These are phyloP conservation scores for Gallinago nigripennis DNA, from an alignment of 2,797 vertebrate species.

Conservation along the genomic window DNA sequence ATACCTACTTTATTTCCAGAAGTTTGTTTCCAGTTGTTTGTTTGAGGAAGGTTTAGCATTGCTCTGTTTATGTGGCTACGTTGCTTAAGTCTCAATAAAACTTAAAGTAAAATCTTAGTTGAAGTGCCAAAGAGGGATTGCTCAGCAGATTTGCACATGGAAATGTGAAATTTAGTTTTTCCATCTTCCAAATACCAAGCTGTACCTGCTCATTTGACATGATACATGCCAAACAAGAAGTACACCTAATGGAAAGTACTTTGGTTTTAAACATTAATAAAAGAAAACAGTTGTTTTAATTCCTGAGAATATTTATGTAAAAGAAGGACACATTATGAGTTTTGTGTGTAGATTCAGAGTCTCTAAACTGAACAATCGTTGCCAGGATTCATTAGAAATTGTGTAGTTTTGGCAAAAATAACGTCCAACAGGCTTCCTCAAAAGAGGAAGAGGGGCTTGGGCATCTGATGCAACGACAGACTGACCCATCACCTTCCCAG, in stretches of 20 bases:
- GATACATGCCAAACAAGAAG: background rate
- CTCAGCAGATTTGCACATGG: background rate
- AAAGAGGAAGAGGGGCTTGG: background rate
- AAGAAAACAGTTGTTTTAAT: background rate
- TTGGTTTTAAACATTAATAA: background rate
- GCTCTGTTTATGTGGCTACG: background rate
- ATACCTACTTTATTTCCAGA: background rate
- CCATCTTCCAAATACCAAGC: background rate
- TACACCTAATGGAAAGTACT: background rate
- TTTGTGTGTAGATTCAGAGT: background rate
- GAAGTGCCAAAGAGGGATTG: background rate
- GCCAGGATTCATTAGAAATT: background rate
- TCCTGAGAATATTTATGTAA: background rate
- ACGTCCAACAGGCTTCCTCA: background rate
- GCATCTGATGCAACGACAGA: background rate
- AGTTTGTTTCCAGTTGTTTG: background rate
- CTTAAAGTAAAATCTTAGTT: background rate
- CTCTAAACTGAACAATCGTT: background rate
- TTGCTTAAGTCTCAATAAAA: background rate
- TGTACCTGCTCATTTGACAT: background rate
- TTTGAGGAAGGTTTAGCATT: background rate
- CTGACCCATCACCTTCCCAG: background rate
- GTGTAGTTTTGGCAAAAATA: background rate
- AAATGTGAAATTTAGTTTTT: background rate
- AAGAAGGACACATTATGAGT: background rate